Base-by-base conservation (phyloP, 2,888 invertebrate genomes). In the Lycia hirtaria region DNA sequence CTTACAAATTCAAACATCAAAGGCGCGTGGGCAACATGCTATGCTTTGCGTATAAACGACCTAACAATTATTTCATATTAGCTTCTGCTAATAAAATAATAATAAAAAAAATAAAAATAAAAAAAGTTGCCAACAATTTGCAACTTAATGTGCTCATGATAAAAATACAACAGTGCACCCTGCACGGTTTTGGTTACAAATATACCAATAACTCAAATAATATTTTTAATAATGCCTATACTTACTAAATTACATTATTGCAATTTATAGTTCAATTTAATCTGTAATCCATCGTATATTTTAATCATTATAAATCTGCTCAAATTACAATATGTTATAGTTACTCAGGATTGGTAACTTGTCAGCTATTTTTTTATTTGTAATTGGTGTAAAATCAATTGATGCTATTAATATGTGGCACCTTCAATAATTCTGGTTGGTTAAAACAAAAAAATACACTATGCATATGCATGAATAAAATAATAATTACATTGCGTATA, bases 171-270 rank as follows among this genome's bases (percentile, higher is more conserved):
- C 41, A 26, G 26, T 15, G 15, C 41, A 15, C 15, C 20, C 17
- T 38, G 20, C 41, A 4, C 17, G 2, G 26, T 22, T 22, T 33
- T 24, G 22, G 45, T 22, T 33, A 47, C 10, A 47, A 33, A 47
- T 22, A 47, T 44, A 45, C 24, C 22, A 24, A 20, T 47, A 15
- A 20, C 7, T 32, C 2, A 33, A 47, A 47, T 24, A n/a, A n/a
- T 7, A 45, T 15, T 45, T 22, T 41, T 9, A 26, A 26, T 28
- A 26, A 10, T 15, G 15, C 24, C 3, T 26, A 26, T 38, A n/a
- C 7, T 6, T 40, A 24, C 10, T 6, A 15, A 26, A 26, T 41
- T 28, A 5, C 7, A 14, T 26, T 47, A 47, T 47, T 47, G 22
- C 33, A 47, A 33, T 33, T 15, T 12, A 33, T 14, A 20, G 33